Evolutionary conservation across 2,888 invertebrate species (phyloP), one percentile per base, ranked within the genome.

Genomic region (Hirtodrosophila duncani): DNA sequence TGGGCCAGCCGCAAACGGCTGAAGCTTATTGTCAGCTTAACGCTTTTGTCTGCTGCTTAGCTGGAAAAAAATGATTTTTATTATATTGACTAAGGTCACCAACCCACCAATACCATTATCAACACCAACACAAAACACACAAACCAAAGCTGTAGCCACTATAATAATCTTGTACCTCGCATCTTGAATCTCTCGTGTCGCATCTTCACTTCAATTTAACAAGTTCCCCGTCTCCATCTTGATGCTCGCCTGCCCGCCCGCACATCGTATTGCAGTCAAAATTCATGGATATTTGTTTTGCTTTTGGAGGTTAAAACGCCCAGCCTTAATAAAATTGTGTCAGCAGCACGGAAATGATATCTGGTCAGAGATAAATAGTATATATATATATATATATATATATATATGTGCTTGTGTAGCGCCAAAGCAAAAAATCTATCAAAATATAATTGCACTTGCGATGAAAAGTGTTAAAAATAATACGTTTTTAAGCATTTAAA

Each of bases 31-130:
- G 11, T 10, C 36, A n/a, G 45, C 18, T 24, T 8, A 38, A 50
- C 51, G 50, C 50, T 51, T 30, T 51, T 51, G 51, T 36, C 14
- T 18, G 49, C 31, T 41, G 46, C 16, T 33, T 42, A 9, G 37
- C 18, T 49, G 46, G 55, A 39, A 61, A 61, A 53, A 55, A 55
- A 55, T 34, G 34, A 41, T 57, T 43, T 59, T 46, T 52, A 45
- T 72, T 69, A 81, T 69, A 66, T 68, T 77, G 80, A 67, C 78
- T 83, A 83, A 83, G 83, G 83, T 83, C 83, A 69, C 57, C 81
- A 80, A 43, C 65, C 48, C 41, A 41, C 33, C 56, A 18, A 31
- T 26, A 45, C 34, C 43, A 7, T 26, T 16, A 24, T 16, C 46
- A 30, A 50, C 46, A 57, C 62, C n/a, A n/a, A 52, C 24, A 31